Conservation (phyloP, 2,113 vertebrate genomes). For the Lagopus muta region DNA sequence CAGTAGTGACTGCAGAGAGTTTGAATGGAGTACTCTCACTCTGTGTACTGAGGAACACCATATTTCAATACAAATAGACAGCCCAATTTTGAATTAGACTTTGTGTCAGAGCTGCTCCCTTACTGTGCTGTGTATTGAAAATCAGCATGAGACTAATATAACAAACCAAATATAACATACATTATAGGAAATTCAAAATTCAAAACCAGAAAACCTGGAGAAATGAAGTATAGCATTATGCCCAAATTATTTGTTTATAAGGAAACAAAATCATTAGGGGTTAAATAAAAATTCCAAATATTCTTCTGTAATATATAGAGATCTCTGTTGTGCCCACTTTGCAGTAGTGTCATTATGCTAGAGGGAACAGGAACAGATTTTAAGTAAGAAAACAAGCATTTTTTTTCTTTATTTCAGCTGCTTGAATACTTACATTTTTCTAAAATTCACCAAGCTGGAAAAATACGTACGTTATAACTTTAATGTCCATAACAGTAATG, state of each 20-base stretch:
- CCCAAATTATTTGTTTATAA: background rate
- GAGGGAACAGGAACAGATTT: background rate
- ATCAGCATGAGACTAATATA: background rate
- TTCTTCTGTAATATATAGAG: background rate
- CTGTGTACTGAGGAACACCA: background rate
- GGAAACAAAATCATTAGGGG: background rate
- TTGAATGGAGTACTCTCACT: background rate
- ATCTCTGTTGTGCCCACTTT: background rate
- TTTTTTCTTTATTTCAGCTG: background rate
- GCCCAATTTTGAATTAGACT: background rate
- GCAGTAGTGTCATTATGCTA: background rate
- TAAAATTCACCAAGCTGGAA: background rate
- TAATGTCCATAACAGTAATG: conserved; percentile 9
- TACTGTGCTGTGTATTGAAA: background rate
- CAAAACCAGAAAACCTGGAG: background rate
- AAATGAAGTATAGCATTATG: background rate
- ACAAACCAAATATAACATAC: background rate
- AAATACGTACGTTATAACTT: background rate
- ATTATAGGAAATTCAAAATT: background rate
- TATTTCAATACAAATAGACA: background rate
- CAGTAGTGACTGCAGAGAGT: background rate
- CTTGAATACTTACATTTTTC: background rate
- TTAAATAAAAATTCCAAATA: background rate
- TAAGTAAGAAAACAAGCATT: background rate
- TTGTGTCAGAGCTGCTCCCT: background rate